phyloP scores from a whole-genome alignment of 2,797 vertebrate genomes.

The Mormyrops attenuatus region DNA sequence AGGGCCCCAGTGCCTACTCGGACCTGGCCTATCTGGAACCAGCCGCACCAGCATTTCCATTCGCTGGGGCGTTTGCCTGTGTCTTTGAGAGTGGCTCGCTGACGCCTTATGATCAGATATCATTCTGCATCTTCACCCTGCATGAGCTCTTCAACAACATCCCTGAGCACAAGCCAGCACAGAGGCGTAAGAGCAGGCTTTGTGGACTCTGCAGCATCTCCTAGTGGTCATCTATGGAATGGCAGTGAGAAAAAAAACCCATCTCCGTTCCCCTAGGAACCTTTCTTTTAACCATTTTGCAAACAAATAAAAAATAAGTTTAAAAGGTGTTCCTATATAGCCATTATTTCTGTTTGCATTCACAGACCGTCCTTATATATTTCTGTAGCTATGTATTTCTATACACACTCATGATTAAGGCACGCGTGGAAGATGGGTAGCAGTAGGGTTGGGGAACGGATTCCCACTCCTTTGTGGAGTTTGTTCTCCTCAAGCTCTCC shows the following conservation, averaged over 20 bases:
- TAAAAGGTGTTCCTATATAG: not conserved
- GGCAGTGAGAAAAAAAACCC: not conserved
- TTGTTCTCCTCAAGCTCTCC: not conserved
- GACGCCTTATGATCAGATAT: slow-evolving; percentile 82
- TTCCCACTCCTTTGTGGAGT: not conserved
- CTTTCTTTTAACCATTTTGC: not conserved
- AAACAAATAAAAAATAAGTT: not conserved
- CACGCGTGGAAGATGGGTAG: not conserved
- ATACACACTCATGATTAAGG: not conserved
- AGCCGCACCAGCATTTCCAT: slow-evolving; percentile 41
- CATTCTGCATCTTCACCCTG: slow-evolving; percentile 84
- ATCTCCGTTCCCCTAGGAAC: not conserved
- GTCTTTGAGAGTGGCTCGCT: slow-evolving; percentile 77
- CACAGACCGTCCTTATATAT: not conserved
- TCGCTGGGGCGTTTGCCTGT: slow-evolving; percentile 71
- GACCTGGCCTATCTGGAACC: slow-evolving; percentile 80
- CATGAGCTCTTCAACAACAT: slow-evolving; percentile 80
- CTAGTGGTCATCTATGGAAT: slow-evolving; percentile 1
- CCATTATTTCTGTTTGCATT: not conserved
- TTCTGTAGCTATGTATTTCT: not conserved
- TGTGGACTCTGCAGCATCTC: slow-evolving; percentile 25
- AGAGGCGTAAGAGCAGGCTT: slow-evolving; percentile 13
- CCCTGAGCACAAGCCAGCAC: slow-evolving; percentile 35
- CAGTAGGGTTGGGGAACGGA: not conserved
- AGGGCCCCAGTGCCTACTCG: slow-evolving; percentile 89